Evolutionary conservation across 2,113 vertebrate genomes (phyloP), one percentile per base, ranked within the genome.

Genomic region (Strix uralensis): DNA sequence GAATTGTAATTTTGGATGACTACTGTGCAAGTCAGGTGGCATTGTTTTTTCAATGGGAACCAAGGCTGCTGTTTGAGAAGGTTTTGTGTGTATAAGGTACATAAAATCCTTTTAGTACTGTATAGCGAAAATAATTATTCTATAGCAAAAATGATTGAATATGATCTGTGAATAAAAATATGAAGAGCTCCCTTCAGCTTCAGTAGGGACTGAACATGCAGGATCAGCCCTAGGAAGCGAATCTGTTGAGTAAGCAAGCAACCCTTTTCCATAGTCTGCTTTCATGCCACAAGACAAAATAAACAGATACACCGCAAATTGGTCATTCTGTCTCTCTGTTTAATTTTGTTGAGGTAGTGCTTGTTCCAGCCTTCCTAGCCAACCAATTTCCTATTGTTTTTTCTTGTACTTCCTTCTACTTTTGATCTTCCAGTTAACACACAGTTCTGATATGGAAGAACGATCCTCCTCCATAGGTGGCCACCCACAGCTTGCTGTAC

Each of bases 301-400:
- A 97, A 96, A 79, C 77, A 91, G 73, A 91, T 70, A 90, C 82
- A 95, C 86, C 92, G 59, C 95, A 97, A 90, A 91, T 66, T 85
- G 74, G 88, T 77, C 47, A 40, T 59, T 83, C 90, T 92, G 66
- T 80, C 58, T 96, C 85, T 86, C 66, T 77, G 74, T 90, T 95
- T 93, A 92, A 77, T 89, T 95, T 94, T 87, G 70, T 84, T 92
- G 91, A 94, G 84, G 81, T 82, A 93, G 87, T 92, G 47, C 73
- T 72, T 81, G 44, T 49, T 73, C 70, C 66, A 92, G 55, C 66
- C 84, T 88, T 85, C 49, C 55, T 59, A 58, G 51, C 66, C 91
- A 62, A 88, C 47, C 49, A 29, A 84, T 94, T 85, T 91, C 94
- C 78, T 65, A 46, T 82, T 86, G 46, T 74, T 67, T 92, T 74